phyloP scores from a whole-genome alignment of 2,888 invertebrate genomes.

The Autographa pulchrina region DNA sequence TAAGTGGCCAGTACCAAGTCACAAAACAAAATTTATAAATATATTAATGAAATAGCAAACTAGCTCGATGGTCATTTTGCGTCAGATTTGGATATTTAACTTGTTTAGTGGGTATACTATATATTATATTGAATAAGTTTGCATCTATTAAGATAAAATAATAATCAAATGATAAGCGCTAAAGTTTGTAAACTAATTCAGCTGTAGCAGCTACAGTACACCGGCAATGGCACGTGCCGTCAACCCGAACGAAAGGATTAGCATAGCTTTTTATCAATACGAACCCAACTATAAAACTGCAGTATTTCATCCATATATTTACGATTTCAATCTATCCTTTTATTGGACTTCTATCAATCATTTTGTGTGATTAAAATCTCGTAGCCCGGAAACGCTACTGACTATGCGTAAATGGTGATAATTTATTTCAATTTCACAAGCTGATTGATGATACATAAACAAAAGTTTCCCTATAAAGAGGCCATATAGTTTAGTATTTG shows the following conservation, averaged over 20 bases:
- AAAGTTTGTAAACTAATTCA: neutral
- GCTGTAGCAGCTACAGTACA: neutral
- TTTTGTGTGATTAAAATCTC: neutral
- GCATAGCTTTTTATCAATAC: conserved; percentile 1
- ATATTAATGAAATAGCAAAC: too few relatives aligned
- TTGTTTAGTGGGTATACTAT: too few relatives aligned
- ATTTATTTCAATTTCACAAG: neutral
- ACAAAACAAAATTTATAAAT: too few relatives aligned
- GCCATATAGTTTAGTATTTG: conserved; percentile 54
- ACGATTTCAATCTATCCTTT: neutral
- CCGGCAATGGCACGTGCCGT: neutral
- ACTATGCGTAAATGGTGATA: neutral
- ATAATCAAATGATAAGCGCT: too few relatives aligned
- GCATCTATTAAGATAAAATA: too few relatives aligned
- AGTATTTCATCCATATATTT: neutral
- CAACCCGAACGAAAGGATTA: neutral
- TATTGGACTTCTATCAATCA: neutral
- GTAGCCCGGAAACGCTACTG: too few relatives aligned
- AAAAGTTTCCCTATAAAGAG: conserved; percentile 32
- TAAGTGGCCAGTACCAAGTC: too few relatives aligned
- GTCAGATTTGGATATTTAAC: too few relatives aligned
- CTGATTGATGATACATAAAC: conserved; percentile 5
- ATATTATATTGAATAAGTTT: too few relatives aligned
- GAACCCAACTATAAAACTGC: conserved; percentile 4
- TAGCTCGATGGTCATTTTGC: too few relatives aligned